Conservation (phyloP, 2,888 invertebrate genomes). For the Nasonovia ribisnigri region DNA sequence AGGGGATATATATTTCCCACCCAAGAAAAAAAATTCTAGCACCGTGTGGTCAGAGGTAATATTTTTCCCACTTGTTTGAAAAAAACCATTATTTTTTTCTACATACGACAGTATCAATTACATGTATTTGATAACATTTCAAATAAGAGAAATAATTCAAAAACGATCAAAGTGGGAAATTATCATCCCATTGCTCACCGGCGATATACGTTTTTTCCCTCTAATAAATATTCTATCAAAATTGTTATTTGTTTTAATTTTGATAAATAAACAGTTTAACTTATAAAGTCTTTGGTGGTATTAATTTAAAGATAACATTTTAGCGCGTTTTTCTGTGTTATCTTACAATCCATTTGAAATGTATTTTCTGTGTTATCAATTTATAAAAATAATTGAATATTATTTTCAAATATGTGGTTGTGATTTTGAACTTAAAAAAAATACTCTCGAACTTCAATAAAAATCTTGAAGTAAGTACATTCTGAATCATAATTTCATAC, state of each 20-base stretch:
- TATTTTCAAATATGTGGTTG: neutral
- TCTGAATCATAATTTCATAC: neutral
- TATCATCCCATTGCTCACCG: too few relatives aligned
- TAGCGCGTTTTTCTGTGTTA: slow-evolving; percentile 27
- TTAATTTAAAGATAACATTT: neutral
- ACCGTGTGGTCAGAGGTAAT: too few relatives aligned
- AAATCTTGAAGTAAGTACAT: neutral
- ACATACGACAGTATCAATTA: too few relatives aligned
- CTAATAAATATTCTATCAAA: neutral
- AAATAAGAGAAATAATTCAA: too few relatives aligned
- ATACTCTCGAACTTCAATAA: neutral
- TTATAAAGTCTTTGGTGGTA: neutral
- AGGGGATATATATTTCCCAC: too few relatives aligned
- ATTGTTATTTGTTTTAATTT: neutral
- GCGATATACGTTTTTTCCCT: slow-evolving; percentile 1
- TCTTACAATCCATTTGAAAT: neutral
- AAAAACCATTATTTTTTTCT: too few relatives aligned
- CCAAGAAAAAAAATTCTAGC: too few relatives aligned
- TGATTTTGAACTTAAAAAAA: neutral
- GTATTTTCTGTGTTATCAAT: slow-evolving; percentile 13
- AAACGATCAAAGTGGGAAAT: too few relatives aligned
- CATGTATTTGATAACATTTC: too few relatives aligned
- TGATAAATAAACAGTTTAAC: neutral
- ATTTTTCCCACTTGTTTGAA: too few relatives aligned
- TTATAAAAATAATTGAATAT: slow-evolving; percentile 4